A percentile compares a stretch with the other conserved stretches of the same genome.
These are phyloP conservation scores for Phyllotreta striolata DNA, from an alignment of 2,888 invertebrate genomes.

Conservation along the genomic window DNA sequence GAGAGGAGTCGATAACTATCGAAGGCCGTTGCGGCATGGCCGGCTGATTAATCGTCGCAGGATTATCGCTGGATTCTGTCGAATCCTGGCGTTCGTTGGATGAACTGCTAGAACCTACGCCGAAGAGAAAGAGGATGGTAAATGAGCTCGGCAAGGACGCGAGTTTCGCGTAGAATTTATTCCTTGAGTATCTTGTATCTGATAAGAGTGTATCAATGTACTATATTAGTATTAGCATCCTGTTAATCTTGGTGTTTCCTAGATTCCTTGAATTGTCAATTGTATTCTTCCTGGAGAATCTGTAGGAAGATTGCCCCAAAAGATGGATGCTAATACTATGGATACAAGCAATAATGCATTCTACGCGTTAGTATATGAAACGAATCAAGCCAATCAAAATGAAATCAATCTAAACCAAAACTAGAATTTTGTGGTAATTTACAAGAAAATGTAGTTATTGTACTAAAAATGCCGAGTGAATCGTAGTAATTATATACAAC, in stretches of 20 bases:
- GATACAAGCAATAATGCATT: no score
- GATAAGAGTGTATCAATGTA: no score
- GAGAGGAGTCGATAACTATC: slow-evolving; percentile 59
- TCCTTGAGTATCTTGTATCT: not conserved
- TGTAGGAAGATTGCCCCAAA: no score
- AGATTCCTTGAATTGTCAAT: no score
- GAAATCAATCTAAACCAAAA: no score
- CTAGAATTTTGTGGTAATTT: no score
- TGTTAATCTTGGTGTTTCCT: no score
- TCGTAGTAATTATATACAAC: not conserved
- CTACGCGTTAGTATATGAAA: no score
- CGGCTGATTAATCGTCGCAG: slow-evolving; percentile 45
- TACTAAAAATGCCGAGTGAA: not conserved
- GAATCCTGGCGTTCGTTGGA: slow-evolving; percentile 56
- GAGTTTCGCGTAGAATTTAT: not conserved
- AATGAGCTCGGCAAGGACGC: slow-evolving; percentile 6
- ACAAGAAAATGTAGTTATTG: not conserved
- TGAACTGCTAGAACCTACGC: slow-evolving; percentile 46
- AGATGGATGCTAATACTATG: no score
- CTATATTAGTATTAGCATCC: no score
- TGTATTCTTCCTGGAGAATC: no score
- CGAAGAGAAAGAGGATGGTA: slow-evolving; percentile 18
- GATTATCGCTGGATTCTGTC: slow-evolving; percentile 52
- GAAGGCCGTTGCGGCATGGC: slow-evolving; percentile 56
- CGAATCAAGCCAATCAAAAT: no score